Evolutionary conservation across 2,888 invertebrate species (phyloP).

Genomic region (Fragum whitleyi): DNA sequence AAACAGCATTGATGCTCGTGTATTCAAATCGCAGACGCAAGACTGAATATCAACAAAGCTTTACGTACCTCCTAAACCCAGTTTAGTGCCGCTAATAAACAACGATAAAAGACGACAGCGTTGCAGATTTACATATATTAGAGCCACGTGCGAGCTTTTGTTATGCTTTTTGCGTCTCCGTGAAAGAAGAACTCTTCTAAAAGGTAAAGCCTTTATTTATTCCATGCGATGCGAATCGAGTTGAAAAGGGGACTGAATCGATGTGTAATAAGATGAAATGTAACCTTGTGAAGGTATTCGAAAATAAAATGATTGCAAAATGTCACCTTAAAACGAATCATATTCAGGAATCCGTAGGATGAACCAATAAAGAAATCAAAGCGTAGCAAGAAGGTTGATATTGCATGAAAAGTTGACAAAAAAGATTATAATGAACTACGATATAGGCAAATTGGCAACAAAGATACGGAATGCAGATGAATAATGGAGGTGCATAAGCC

Average conservation of each 20-base stretch:
- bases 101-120: constrained; percentile 25
- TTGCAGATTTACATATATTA: constrained; percentile 35
- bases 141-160: constrained; percentile 58
- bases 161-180: constrained; percentile 37
- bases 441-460: no score
- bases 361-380: no score
- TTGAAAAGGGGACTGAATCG: constrained; percentile 32
- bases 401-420: no score
- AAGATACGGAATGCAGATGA: no score
- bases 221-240: constrained; percentile 32
- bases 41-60: background rate
- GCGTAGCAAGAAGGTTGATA: no score
- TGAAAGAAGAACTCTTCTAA: constrained; percentile 33
- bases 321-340: no score
- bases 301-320: background rate
- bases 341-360: no score
- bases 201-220: constrained; percentile 1
- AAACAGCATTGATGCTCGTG: constrained; percentile 8
- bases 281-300: constrained; percentile 14
- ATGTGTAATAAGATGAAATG: constrained; percentile 32
- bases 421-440: no score
- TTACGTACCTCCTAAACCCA: constrained; percentile 27
- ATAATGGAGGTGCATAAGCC: no score
- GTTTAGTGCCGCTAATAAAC: constrained; percentile 26
- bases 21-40: constrained; percentile 18